A percentile compares a stretch with the other conserved stretches of the same genome.
phyloP scores from a whole-genome alignment of 2,113 vertebrate species.

The Irena cyanogastra region DNA sequence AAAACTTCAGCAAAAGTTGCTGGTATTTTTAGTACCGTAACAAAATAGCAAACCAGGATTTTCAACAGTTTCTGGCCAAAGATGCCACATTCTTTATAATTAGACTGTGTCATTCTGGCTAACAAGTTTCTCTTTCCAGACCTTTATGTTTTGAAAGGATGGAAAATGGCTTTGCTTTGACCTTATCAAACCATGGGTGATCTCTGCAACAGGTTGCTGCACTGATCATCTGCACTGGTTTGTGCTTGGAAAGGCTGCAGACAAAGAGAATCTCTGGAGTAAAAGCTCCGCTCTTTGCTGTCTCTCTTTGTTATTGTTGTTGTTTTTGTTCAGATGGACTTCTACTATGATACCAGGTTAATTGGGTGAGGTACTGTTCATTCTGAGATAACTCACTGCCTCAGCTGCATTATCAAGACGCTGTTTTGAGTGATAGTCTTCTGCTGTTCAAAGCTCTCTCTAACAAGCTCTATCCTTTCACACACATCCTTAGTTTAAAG shows the following conservation, averaged over 20 bases:
- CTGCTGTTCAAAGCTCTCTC: background rate
- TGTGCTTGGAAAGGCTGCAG: background rate
- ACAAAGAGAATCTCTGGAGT: background rate
- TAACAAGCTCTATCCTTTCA: background rate
- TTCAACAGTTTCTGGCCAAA: background rate
- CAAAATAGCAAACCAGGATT: background rate
- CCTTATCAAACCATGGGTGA: constrained; percentile 21
- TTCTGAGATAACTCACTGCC: background rate
- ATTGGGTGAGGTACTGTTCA: background rate
- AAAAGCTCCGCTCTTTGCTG: background rate
- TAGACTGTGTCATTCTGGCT: background rate
- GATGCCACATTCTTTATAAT: background rate
- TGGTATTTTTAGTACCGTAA: background rate
- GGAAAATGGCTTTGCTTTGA: background rate
- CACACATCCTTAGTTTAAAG: background rate
- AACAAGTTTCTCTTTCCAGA: background rate
- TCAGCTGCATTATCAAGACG: background rate
- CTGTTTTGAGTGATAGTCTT: background rate
- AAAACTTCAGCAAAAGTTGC: constrained; percentile 19
- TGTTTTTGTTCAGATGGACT: background rate
- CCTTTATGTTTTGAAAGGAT: constrained; percentile 16
- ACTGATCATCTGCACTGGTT: background rate
- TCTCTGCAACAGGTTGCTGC: background rate
- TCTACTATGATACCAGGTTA: background rate
- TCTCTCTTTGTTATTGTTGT: background rate